Conservation (phyloP, 2,113 vertebrate species). For the Passerina amoena region DNA sequence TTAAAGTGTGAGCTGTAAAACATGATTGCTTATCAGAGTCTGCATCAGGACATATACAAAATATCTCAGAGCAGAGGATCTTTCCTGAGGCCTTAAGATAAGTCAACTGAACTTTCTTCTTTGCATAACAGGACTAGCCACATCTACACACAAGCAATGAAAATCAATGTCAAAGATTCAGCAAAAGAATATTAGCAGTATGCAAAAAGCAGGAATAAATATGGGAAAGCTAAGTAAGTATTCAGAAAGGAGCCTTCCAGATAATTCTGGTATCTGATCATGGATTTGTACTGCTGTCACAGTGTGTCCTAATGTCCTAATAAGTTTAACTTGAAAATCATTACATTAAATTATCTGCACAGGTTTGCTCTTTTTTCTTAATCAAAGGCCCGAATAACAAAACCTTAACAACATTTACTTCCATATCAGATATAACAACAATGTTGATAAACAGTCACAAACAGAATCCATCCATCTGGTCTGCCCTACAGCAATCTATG, state of each 20-base stretch:
- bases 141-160: not conserved
- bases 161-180: not conserved
- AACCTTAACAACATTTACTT: not conserved
- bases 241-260: not conserved
- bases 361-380: not conserved
- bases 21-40: not conserved
- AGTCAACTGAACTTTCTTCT: not conserved
- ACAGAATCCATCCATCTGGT: not conserved
- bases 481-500: not conserved
- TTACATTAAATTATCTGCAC: not conserved
- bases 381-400: not conserved
- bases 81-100: not conserved
- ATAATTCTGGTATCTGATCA: not conserved
- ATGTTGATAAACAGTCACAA: not conserved
- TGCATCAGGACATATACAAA: not conserved
- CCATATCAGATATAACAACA: not conserved
- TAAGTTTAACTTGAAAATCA: not conserved
- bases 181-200: not conserved
- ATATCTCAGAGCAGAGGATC: not conserved
- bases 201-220: not conserved
- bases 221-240: not conserved
- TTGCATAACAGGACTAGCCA: not conserved
- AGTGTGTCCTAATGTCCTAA: not conserved
- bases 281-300: not conserved
- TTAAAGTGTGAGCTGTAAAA: not conserved